phyloP scores from a whole-genome alignment of 2,888 invertebrate genomes.

The Eilema caniola region DNA sequence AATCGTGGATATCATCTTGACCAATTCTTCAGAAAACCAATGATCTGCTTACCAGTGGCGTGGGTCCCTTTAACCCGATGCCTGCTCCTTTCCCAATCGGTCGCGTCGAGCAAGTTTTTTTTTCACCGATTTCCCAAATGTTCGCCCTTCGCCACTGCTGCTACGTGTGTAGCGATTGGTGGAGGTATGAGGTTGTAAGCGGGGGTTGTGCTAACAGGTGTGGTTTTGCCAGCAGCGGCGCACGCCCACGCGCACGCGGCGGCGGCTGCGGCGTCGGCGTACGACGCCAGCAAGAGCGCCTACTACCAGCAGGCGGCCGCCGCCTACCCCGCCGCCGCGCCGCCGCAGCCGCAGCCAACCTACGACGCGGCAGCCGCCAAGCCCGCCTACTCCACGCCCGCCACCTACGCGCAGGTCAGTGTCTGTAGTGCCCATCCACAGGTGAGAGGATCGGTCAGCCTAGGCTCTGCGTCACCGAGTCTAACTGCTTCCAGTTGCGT shows the following conservation, averaged over 20 bases:
- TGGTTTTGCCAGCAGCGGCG: slow-evolving; percentile 68
- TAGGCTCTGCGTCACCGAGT: too few relatives aligned
- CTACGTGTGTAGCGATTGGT: not conserved
- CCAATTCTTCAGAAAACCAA: too few relatives aligned
- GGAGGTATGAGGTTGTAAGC: slow-evolving; percentile 13
- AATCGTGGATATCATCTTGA: too few relatives aligned
- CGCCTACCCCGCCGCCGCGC: slow-evolving; percentile 88
- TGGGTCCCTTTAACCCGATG: too few relatives aligned
- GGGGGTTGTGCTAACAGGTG: slow-evolving; percentile 38
- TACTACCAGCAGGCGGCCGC: slow-evolving; percentile 94
- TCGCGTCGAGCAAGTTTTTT: too few relatives aligned
- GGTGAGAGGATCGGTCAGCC: too few relatives aligned
- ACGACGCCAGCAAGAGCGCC: slow-evolving; percentile 94
- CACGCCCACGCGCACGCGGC: slow-evolving; percentile 83
- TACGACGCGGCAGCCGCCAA: slow-evolving; percentile 88
- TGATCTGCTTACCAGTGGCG: too few relatives aligned
- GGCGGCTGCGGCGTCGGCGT: slow-evolving; percentile 88
- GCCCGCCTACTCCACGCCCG: slow-evolving; percentile 90
- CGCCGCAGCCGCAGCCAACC: slow-evolving; percentile 87
- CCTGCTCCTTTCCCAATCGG: too few relatives aligned
- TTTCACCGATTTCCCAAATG: too few relatives aligned
- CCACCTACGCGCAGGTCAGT: slow-evolving; percentile 89
- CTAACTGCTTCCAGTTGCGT: too few relatives aligned
- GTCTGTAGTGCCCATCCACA: too few relatives aligned
- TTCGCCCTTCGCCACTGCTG: too few relatives aligned